Conservation (phyloP, 2,888 invertebrate genomes). For the Volucella zonaria region DNA sequence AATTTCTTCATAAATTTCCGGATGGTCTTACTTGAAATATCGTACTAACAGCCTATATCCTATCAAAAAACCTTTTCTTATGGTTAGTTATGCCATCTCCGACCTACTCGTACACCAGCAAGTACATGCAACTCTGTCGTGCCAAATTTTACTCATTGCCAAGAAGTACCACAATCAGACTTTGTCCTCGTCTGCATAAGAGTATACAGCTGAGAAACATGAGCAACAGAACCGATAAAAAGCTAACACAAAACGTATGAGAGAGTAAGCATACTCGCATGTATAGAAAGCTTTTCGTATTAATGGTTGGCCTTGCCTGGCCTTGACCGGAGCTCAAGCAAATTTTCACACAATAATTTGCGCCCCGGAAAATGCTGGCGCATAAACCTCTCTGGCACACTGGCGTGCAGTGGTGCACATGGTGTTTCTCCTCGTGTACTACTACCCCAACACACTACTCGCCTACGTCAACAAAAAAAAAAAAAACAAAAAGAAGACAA, state of each 20-base stretch:
- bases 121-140: too few relatives aligned
- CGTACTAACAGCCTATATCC: too few relatives aligned
- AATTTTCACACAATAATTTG: conserved; percentile 72
- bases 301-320: conserved; percentile 78
- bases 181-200: too few relatives aligned
- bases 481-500: conserved; percentile 1
- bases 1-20: too few relatives aligned
- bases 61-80: too few relatives aligned
- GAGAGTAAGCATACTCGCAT: background rate
- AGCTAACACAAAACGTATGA: conserved; percentile 13
- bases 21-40: too few relatives aligned
- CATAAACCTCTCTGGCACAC: conserved; percentile 67
- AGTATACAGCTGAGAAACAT: conserved; percentile 2
- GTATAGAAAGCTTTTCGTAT: conserved; percentile 45
- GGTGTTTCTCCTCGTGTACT: conserved; percentile 36
- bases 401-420: conserved; percentile 57
- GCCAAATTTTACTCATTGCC: too few relatives aligned
- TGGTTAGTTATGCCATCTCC: too few relatives aligned
- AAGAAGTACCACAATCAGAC: too few relatives aligned
- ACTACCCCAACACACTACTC: background rate
- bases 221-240: background rate
- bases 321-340: conserved; percentile 78
- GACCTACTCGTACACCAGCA: too few relatives aligned
- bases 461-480: conserved; percentile 49
- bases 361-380: conserved; percentile 70